phyloP scores from a whole-genome alignment of 2,888 invertebrate species.

The Tipula unca region DNA sequence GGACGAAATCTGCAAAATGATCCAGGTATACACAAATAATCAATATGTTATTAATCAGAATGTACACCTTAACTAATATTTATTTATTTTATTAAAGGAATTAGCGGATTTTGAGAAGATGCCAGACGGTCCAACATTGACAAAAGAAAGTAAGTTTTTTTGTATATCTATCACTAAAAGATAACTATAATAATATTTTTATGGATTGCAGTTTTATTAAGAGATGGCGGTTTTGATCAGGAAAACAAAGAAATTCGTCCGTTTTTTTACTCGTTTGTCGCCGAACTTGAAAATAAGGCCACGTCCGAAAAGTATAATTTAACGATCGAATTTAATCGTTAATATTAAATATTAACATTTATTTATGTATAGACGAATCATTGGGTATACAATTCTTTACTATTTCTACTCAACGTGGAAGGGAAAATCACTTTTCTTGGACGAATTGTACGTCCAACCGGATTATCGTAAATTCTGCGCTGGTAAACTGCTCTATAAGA shows the following conservation, averaged over 20 bases:
- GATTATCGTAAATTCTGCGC: conserved; percentile 47
- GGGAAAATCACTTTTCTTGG: conserved; percentile 70
- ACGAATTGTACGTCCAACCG: conserved; percentile 74
- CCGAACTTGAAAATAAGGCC: conserved; percentile 40
- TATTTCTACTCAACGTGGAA: conserved; percentile 79
- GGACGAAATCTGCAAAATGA: conserved; percentile 32
- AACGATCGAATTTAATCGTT: not conserved
- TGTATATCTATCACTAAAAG: not conserved
- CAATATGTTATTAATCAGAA: no score
- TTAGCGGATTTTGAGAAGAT: no score
- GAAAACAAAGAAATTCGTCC: conserved; percentile 58
- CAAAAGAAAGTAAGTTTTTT: conserved; percentile 46
- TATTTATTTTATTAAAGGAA: no score
- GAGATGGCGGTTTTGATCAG: conserved; percentile 49
- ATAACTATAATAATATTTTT: not conserved
- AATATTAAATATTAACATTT: not conserved
- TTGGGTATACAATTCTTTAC: conserved; percentile 76
- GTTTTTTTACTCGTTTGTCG: conserved; percentile 63
- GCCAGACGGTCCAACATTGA: conserved; percentile 47
- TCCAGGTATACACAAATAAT: conserved; percentile 31
- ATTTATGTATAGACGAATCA: conserved; percentile 32
- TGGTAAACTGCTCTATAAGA: conserved; percentile 36
- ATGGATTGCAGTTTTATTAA: conserved; percentile 34
- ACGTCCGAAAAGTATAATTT: not conserved
- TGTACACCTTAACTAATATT: not conserved